Conservation (phyloP, 2,797 vertebrate genomes). For the Heliangelus exortis region DNA sequence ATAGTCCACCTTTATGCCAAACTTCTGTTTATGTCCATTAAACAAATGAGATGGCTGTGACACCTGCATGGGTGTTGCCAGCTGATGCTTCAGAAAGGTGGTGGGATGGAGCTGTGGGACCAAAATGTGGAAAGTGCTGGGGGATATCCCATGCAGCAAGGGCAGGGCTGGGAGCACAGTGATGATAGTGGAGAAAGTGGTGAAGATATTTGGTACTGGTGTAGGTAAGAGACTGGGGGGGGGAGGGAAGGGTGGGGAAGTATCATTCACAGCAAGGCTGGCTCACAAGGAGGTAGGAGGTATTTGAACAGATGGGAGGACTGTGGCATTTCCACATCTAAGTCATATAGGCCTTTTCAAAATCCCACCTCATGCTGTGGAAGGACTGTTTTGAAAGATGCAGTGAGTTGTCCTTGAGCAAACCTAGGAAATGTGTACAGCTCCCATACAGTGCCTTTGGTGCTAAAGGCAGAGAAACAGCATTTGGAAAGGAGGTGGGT, state of each 20-base stretch:
- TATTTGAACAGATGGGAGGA: conserved; percentile 52
- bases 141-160: neutral
- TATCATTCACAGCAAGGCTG: conserved; percentile 40
- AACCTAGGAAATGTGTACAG: neutral
- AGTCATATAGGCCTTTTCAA: conserved; percentile 61
- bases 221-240: conserved; percentile 2
- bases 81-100: neutral
- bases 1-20: neutral
- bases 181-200: neutral
- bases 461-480: neutral
- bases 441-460: neutral
- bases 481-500: neutral
- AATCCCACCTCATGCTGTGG: conserved; percentile 31
- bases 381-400: conserved; percentile 24
- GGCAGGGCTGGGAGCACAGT: neutral
- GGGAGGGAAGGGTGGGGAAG: neutral
- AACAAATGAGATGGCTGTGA: neutral
- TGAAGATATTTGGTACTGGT: neutral
- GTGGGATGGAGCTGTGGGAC: neutral
- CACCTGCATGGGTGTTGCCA: neutral
- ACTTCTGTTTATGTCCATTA: neutral
- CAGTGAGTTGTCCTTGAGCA: conserved; percentile 22
- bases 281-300: conserved; percentile 48
- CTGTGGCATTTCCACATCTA: conserved; percentile 62
- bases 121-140: neutral